Evolutionary conservation across 2,888 invertebrate genomes (phyloP).

Genomic region (Schizaphis graminum): DNA sequence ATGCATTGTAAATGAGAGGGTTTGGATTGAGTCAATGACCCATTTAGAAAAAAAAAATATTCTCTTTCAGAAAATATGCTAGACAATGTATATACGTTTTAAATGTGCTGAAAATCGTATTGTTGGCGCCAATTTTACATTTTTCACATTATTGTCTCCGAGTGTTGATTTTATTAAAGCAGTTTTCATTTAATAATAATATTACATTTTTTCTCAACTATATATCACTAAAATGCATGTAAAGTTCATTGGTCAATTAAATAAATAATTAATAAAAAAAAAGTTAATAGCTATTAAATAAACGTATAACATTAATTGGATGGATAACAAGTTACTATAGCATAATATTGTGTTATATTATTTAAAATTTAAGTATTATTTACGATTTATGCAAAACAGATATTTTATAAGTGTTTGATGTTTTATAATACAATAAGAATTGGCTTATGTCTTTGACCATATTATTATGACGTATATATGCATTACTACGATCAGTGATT

Average conservation of each 20-base stretch:
- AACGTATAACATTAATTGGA: background rate
- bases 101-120: background rate
- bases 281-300: background rate
- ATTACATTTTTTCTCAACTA: background rate
- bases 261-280: background rate
- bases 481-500: background rate
- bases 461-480: background rate
- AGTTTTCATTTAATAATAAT: conserved; percentile 1
- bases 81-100: background rate
- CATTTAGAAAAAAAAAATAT: conserved; percentile 10
- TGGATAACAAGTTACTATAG: background rate
- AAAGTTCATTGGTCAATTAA: background rate
- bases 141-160: background rate
- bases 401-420: background rate
- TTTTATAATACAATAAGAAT: background rate
- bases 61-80: background rate
- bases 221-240: background rate
- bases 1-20: conserved; percentile 29
- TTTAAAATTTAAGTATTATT: background rate
- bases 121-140: background rate
- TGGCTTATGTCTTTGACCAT: background rate
- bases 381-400: background rate
- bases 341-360: background rate
- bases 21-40: conserved; percentile 12
- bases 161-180: background rate